Evolutionary conservation across 2,797 vertebrate genomes (phyloP).

Genomic region (Aselliscus stoliczkanus): DNA sequence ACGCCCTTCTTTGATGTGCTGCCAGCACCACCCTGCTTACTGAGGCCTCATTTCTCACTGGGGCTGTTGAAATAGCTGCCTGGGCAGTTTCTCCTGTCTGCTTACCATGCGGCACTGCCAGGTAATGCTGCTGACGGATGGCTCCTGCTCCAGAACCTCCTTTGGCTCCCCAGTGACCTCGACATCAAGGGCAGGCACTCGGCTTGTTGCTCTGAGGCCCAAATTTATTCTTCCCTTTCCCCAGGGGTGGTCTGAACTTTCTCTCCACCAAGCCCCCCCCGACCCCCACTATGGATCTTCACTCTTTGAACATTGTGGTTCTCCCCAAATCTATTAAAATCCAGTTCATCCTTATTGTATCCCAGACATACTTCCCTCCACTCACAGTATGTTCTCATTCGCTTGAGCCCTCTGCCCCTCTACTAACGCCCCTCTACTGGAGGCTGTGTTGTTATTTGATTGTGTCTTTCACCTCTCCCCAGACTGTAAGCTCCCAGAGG

Average conservation of each 20-base stretch:
- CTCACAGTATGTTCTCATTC: neutral
- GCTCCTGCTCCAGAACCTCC: neutral
- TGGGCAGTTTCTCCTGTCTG: neutral
- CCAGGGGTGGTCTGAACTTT: neutral
- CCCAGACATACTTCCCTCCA: rapidly evolving
- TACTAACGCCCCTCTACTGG: rapidly evolving
- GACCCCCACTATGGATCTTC: neutral
- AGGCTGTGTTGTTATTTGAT: neutral
- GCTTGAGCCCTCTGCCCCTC: neutral
- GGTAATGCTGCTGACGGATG: neutral
- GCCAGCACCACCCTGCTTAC: neutral
- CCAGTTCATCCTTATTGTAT: too few species aligned
- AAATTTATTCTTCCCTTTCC: too few species aligned
- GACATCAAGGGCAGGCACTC: neutral
- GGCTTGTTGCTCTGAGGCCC: neutral
- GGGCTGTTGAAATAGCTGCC: neutral
- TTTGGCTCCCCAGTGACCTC: neutral
- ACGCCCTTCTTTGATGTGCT: neutral
- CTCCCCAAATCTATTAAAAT: neutral
- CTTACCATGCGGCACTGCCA: rapidly evolving
- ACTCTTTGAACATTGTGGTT: neutral
- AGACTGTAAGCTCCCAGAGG: neutral
- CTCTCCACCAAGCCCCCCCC: too few species aligned
- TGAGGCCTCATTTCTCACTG: neutral
- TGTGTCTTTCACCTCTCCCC: neutral